Base-by-base conservation (phyloP, 2,888 invertebrate genomes). In the Adela reaumurella region DNA sequence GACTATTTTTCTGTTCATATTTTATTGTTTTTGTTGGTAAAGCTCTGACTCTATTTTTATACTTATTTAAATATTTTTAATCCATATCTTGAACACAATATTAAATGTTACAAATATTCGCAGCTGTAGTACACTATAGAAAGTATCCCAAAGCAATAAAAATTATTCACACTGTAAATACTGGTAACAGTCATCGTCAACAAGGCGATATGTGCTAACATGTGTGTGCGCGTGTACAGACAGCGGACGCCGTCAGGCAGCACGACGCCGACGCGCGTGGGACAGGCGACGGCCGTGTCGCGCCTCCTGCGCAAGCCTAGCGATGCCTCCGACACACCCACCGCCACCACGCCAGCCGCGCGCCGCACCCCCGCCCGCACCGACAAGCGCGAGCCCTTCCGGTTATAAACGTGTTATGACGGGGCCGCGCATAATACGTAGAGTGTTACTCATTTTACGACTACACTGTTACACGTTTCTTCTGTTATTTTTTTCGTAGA, bases 201-300 rank as follows among this genome's bases (percentile, higher is more conserved):
- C n/a, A n/a, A n/a, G n/a, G n/a, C n/a, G n/a, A n/a, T n/a, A n/a
- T n/a, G n/a, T n/a, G n/a, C n/a, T n/a, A n/a, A n/a, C n/a, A 24
- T 35, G 35, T 14, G 35, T 35, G 14, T 14, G 3, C 14, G 35
- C 24, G 35, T 35, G 35, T 35, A 3, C 68, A 90, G 89, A 74
- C 86, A 88, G 68, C 81, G 88, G 64, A 89, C 89, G 56, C 88
- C 89, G 48, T 89, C 90, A 49, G 89, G 89, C 50, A 88, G 89
- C 53, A 87, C 86, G 54, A 88, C 88, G 11, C 88, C 89, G 44
- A 82, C 88, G 51, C 83, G 87, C 17, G 73, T 86, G 24, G 85
- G 84, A 41, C 81, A 83, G 58, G 77, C 76, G 63, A 85, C 85
- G 17, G 84, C 84, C 16, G 83, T 84, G 20, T 80, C 86, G 45